A percentile compares a stretch with the other conserved stretches of the same genome.
Conservation (phyloP, 1,140 invertebrate species). For the Ips nitidus region DNA sequence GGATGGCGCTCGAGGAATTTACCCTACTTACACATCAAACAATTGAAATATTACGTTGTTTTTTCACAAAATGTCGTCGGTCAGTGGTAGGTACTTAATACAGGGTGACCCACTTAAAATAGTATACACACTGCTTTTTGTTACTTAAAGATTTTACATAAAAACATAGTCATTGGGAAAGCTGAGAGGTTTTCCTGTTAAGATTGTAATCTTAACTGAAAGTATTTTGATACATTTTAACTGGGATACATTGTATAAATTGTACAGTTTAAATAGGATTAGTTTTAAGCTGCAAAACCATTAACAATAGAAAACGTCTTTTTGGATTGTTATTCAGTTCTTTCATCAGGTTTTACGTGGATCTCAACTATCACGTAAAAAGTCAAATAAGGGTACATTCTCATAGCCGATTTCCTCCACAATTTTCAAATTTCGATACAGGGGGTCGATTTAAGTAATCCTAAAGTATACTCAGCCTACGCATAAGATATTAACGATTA, state of each 20-base stretch:
- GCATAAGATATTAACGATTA: not conserved
- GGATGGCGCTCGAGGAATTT: conserved; percentile 16
- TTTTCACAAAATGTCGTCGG: conserved; percentile 1
- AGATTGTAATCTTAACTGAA: too few relatives aligned
- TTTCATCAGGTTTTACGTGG: too few relatives aligned
- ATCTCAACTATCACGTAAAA: too few relatives aligned
- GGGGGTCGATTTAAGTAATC: too few relatives aligned
- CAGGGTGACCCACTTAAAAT: conserved; percentile 22
- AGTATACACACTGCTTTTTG: not conserved
- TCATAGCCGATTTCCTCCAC: not conserved
- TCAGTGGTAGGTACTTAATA: conserved; percentile 20
- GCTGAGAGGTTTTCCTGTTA: too few relatives aligned
- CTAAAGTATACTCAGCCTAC: conserved; percentile 8
- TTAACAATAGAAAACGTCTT: not conserved
- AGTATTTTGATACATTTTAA: conserved; percentile 8
- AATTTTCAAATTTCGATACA: too few relatives aligned
- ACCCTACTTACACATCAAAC: conserved; percentile 7
- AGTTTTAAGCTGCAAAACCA: conserved; percentile 12
- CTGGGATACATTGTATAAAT: conserved; percentile 21
- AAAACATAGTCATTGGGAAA: not conserved
- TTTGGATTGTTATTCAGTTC: too few relatives aligned
- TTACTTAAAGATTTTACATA: not conserved
- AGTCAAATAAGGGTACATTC: not conserved
- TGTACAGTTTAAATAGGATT: conserved; percentile 25
- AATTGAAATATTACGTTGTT: not conserved